These are phyloP conservation scores for Myopa tessellatipennis DNA, from an alignment of 2,888 invertebrate genomes.

Conservation along the genomic window DNA sequence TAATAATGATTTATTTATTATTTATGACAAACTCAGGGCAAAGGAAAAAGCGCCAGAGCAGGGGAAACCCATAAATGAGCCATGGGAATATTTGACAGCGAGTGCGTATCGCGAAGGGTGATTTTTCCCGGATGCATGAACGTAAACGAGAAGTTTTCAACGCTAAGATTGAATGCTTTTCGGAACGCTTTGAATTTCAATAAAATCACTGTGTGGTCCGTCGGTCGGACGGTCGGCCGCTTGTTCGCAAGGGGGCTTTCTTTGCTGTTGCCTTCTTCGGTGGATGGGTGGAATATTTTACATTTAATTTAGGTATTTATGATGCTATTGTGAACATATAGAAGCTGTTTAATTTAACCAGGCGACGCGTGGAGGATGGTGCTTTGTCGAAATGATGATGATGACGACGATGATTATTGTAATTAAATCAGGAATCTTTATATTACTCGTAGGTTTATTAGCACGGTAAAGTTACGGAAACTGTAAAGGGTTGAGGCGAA, in stretches of 20 bases:
- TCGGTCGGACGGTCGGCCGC: constrained; percentile 15
- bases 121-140: background rate
- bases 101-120: background rate
- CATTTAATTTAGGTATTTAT: constrained; percentile 10
- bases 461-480: background rate
- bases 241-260: background rate
- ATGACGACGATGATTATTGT: background rate
- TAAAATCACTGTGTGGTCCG: background rate
- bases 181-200: constrained; percentile 29
- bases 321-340: constrained; percentile 32
- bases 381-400: background rate
- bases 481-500: background rate
- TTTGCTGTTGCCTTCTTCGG: background rate
- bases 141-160: too few relatives aligned
- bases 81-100: constrained; percentile 16
- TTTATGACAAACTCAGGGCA: constrained; percentile 7
- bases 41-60: background rate
- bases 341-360: constrained; percentile 26
- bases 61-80: background rate
- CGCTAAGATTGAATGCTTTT: constrained; percentile 33
- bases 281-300: constrained; percentile 29
- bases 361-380: background rate
- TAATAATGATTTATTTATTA: constrained; percentile 28
- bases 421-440: background rate
- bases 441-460: background rate